phyloP scores from a whole-genome alignment of 2,113 vertebrate genomes.

The Bettongia penicillata region DNA sequence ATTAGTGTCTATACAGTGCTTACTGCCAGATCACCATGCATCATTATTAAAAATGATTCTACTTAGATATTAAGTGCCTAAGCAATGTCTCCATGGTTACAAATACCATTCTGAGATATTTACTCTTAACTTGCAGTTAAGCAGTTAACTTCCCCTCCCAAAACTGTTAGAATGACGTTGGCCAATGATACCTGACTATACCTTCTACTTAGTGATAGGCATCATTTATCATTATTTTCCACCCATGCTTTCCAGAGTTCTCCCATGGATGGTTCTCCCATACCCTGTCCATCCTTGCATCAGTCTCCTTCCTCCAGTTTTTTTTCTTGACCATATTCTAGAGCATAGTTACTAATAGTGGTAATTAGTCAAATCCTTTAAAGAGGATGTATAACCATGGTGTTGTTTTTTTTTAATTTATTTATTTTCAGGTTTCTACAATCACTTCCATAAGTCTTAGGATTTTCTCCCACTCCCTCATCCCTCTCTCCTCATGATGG shows the following conservation, averaged over 20 bases:
- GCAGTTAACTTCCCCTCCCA: no score
- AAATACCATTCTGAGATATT: neutral
- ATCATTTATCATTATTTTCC: neutral
- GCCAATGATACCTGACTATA: neutral
- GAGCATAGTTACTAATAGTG: neutral
- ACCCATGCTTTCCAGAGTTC: no score
- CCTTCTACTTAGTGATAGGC: neutral
- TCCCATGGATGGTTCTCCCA: neutral
- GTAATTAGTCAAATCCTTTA: neutral
- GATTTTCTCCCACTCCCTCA: no score
- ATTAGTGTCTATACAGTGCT: neutral
- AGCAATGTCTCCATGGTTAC: neutral
- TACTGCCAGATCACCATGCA: neutral
- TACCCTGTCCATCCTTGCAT: neutral
- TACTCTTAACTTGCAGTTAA: neutral
- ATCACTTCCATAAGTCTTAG: no score
- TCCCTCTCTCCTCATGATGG: no score
- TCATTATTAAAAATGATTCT: neutral
- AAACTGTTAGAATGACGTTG: accelerated
- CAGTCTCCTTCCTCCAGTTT: no score
- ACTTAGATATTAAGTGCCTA: neutral
- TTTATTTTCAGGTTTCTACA: no score
- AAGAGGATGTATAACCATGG: neutral
- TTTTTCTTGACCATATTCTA: neutral
- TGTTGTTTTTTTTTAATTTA: no score